Conservation (phyloP, 1,140 invertebrate species). For the Mya arenaria region DNA sequence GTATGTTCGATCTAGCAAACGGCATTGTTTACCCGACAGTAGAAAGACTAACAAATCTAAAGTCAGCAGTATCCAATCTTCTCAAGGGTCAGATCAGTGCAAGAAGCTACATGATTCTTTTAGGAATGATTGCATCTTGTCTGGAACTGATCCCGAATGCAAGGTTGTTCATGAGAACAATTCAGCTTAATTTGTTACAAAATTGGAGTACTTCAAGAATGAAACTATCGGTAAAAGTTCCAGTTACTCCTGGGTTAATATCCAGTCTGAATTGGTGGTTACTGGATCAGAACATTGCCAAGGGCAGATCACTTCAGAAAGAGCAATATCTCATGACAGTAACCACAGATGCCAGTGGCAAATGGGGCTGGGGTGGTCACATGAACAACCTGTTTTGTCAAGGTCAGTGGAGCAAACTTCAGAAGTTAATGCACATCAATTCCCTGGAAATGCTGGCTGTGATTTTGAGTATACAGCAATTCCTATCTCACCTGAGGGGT, state of each 20-base stretch:
- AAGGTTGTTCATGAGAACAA: conserved; percentile 41
- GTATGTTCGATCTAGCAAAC: neutral
- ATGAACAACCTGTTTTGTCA: neutral
- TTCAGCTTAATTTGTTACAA: conserved; percentile 43
- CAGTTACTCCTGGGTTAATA: neutral
- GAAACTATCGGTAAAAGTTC: neutral
- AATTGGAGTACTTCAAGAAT: conserved; percentile 36
- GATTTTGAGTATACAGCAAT: conserved; percentile 2
- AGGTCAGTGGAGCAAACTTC: neutral
- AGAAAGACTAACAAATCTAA: conserved; percentile 11
- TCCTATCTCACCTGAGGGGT: neutral
- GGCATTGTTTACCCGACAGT: conserved; percentile 24
- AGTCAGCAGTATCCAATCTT: neutral
- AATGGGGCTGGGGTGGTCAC: conserved; percentile 18
- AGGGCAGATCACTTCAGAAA: neutral
- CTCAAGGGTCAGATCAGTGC: neutral
- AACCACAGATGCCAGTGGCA: conserved; percentile 11
- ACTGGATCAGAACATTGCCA: neutral
- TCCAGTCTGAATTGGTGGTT: conserved; percentile 23
- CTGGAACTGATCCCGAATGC: conserved; percentile 38
- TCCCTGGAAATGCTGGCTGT: conserved; percentile 24
- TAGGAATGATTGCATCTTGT: conserved; percentile 31
- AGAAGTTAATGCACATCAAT: conserved; percentile 17
- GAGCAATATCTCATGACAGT: neutral
- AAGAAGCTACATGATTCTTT: conserved; percentile 1